Conservation (phyloP, 2,797 vertebrate genomes). For the Ictinia mississippiensis region DNA sequence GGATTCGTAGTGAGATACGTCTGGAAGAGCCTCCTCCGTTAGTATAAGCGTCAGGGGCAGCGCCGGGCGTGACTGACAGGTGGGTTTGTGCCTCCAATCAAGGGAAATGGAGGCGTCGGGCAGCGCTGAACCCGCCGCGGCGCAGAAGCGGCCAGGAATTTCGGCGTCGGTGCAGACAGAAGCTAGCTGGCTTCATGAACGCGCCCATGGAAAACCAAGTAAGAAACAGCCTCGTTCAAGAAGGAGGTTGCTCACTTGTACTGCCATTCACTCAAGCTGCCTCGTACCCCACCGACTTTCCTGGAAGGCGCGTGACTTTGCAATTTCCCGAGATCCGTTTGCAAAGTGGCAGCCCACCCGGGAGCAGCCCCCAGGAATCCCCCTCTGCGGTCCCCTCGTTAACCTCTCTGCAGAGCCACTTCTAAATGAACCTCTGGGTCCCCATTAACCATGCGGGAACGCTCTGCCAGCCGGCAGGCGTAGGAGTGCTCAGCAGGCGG, state of each 20-base stretch:
- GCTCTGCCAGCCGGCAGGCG: neutral
- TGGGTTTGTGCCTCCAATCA: neutral
- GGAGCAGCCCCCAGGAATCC: neutral
- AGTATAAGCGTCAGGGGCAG: neutral
- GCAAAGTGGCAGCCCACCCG: neutral
- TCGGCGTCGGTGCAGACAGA: conserved; percentile 41
- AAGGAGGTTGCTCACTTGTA: neutral
- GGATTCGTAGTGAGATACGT: accelerated
- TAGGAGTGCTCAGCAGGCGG: neutral
- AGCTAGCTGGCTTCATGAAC: conserved; percentile 33
- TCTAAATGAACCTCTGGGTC: neutral
- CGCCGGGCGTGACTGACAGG: accelerated
- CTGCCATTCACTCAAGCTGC: neutral
- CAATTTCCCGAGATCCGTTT: neutral
- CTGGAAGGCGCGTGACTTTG: accelerated
- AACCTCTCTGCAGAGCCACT: neutral
- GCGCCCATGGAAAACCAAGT: neutral
- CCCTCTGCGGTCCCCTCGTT: accelerated
- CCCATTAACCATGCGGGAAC: accelerated
- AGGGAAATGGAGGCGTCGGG: neutral
- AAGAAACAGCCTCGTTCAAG: neutral
- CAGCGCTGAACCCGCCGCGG: neutral
- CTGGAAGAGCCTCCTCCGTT: too few species aligned
- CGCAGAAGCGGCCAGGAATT: neutral
- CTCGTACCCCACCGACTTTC: accelerated